These are phyloP conservation scores for Nasonia giraulti DNA, from an alignment of 1,140 invertebrate species.

Conservation along the genomic window DNA sequence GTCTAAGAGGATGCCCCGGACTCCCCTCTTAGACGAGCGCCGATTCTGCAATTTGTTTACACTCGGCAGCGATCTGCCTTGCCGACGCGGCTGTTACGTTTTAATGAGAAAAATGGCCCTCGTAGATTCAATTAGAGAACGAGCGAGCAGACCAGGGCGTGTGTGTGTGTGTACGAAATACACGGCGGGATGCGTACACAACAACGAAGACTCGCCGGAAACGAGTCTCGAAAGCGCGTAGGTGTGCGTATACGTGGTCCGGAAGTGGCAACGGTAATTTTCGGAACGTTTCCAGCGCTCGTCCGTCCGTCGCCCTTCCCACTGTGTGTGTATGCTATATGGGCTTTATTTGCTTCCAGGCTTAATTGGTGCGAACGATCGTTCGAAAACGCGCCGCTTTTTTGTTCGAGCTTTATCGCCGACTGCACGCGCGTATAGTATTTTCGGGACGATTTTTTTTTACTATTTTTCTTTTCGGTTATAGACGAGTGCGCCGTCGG, in stretches of 20 bases:
- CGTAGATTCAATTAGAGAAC: slow-evolving; percentile 17
- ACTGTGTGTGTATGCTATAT: neutral
- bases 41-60: neutral
- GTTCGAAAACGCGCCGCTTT: neutral
- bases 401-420: neutral
- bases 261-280: slow-evolving; percentile 29
- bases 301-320: neutral
- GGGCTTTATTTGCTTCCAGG: neutral
- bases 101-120: neutral
- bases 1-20: too few species aligned
- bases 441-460: neutral
- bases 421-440: neutral
- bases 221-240: neutral
- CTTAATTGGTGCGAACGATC: neutral
- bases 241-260: neutral
- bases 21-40: neutral
- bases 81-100: neutral
- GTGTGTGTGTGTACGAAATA: neutral
- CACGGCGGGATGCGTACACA: neutral
- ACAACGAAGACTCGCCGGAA: neutral
- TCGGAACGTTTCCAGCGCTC: neutral
- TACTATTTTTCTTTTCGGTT: neutral
- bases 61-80: neutral
- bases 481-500: neutral
- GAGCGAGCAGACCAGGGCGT: neutral